Percentiles rank a stretch among this genome's conserved stretches.
Evolutionary conservation across 2,888 invertebrate genomes (phyloP).

Genomic region (Crocallis elinguaria): DNA sequence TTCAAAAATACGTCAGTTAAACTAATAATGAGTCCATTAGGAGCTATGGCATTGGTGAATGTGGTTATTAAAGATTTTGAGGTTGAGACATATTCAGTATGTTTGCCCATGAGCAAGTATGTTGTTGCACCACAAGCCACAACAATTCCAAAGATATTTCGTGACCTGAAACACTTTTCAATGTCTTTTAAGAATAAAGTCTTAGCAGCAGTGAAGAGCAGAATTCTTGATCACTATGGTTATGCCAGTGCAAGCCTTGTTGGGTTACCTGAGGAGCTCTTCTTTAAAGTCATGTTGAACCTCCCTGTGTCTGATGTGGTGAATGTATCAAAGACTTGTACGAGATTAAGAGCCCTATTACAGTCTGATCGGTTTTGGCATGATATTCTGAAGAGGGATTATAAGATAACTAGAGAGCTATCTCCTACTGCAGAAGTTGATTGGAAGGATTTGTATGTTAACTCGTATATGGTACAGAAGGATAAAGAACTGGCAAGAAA

Average conservation of each 20-base stretch:
- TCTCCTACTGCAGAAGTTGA: constrained; percentile 39
- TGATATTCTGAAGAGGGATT: constrained; percentile 66
- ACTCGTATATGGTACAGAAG: constrained; percentile 46
- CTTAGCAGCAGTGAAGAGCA: constrained; percentile 81
- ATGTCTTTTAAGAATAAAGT: constrained; percentile 82
- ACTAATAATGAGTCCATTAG: constrained; percentile 67
- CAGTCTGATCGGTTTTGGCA: constrained; percentile 68
- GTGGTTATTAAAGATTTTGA: constrained; percentile 59
- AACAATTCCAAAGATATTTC: constrained; percentile 67
- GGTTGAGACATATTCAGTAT: constrained; percentile 71
- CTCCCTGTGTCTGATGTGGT: constrained; percentile 58
- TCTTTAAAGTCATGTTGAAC: constrained; percentile 60
- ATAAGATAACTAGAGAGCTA: constrained; percentile 32
- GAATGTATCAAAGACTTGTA: constrained; percentile 64
- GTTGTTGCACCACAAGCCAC: constrained; percentile 66
- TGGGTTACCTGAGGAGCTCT: constrained; percentile 74
- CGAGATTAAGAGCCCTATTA: constrained; percentile 53
- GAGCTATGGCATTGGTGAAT: constrained; percentile 65
- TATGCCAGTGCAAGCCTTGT: constrained; percentile 76
- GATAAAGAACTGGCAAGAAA: constrained; percentile 39
- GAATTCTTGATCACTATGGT: constrained; percentile 75
- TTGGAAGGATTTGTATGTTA: constrained; percentile 64
- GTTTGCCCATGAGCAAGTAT: constrained; percentile 69
- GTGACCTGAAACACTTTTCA: constrained; percentile 75
- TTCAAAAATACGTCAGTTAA: constrained; percentile 58